Evolutionary conservation across 2,113 vertebrate genomes (phyloP).

Genomic region (Prunella fulvescens): DNA sequence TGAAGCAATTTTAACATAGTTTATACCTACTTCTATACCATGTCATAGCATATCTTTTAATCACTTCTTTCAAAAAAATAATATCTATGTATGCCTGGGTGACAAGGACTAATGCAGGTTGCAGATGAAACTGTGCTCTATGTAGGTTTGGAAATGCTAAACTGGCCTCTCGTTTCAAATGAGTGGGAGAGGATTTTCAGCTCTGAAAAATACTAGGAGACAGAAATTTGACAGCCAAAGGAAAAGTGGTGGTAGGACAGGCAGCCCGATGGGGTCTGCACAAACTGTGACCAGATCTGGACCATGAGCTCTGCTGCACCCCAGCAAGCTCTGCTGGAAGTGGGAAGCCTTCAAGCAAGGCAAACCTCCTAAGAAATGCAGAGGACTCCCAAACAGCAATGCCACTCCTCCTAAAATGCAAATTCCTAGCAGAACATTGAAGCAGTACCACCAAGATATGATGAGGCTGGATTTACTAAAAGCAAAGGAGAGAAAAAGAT

Average conservation of each 20-base stretch:
- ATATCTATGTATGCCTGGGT: neutral
- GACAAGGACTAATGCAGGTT: neutral
- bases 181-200: neutral
- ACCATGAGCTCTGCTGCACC: neutral
- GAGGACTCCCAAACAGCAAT: neutral
- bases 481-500: neutral
- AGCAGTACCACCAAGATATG: too few species aligned
- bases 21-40: neutral
- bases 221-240: neutral
- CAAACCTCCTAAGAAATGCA: neutral
- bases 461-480: neutral
- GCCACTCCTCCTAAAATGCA: neutral
- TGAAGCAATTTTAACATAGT: neutral
- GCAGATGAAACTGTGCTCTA: neutral
- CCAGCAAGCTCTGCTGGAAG: neutral
- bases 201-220: neutral
- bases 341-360: neutral
- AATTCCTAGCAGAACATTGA: neutral
- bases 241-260: neutral
- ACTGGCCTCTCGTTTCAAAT: neutral
- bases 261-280: accelerated
- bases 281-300: neutral
- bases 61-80: neutral
- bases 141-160: neutral
- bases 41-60: neutral